Conservation (phyloP, 2,888 invertebrate genomes). For the Mimumesa dahlbomi region DNA sequence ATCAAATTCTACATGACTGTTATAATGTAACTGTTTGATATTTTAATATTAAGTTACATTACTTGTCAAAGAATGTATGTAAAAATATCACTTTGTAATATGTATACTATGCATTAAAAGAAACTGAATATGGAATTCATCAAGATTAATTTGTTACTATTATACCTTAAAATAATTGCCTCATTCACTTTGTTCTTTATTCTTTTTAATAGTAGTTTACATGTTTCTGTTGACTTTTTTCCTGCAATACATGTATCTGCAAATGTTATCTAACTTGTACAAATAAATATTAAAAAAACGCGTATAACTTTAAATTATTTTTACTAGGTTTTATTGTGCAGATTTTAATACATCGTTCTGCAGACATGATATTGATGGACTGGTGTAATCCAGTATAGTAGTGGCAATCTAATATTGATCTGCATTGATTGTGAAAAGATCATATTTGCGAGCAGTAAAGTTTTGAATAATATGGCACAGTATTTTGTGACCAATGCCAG, state of each 20-base stretch:
- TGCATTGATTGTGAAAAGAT: conserved; percentile 56
- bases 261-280: conserved; percentile 5
- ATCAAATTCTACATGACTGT: not conserved
- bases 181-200: conserved; percentile 10
- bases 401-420: conserved; percentile 54
- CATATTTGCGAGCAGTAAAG: conserved; percentile 59
- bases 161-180: not conserved
- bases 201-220: conserved; percentile 7
- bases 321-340: conserved; percentile 67
- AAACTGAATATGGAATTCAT: not conserved
- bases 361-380: conserved; percentile 72
- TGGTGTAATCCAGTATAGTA: conserved; percentile 63
- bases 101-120: not conserved
- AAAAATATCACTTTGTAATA: not conserved
- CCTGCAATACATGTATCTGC: conserved; percentile 5
- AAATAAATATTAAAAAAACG: conserved; percentile 19
- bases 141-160: not conserved
- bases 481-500: conserved; percentile 75
- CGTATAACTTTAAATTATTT: conserved; percentile 64
- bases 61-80: not conserved
- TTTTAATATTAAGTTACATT: not conserved
- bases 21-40: not conserved
- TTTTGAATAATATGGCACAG: conserved; percentile 76
- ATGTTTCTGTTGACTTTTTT: conserved; percentile 10
- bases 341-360: conserved; percentile 60